Base-by-base conservation (phyloP, 2,113 vertebrate genomes). In the Muntiacus reevesi region DNA sequence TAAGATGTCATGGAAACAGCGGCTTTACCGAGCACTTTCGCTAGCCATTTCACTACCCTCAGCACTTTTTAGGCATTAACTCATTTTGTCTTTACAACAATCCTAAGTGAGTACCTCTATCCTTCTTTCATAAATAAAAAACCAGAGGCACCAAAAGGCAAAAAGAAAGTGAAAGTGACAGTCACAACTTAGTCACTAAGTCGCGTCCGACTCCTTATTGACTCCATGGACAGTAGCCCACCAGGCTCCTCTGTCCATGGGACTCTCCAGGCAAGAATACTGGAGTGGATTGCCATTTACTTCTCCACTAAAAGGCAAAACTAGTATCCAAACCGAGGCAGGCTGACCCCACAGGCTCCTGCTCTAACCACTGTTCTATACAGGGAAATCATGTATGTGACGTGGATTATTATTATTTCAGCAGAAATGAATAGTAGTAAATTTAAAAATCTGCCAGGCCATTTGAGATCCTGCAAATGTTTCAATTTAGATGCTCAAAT, bases 11-110 rank as follows among this genome's bases (percentile, higher is more conserved):
- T 62, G 27, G 45, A 45, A 57, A 74, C 13, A 28, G 2, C 25
- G 11, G 60, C 33, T 82, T 82, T 82, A 89, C 1, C 45, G 45
- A 89, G 23, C 7, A 71, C 47, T n/a, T 82, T 25, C 27, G 8
- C 62, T 54, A 82, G 13, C 6, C 30, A 14, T 27, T 76, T 43
- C 23, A 47, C 47, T 54, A 91, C 36, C 15, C 28, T 91, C 23
- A 95, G 86, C 89, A 59, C 45, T 86, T 92, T 52, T 62, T 28
- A 95, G 64, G 27, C 62, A 94, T 89, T 94, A 82, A 91, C 67
- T 96, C 55, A 33, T 86, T 95, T 82, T 60, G 82, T 40, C 45
- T 74, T 55, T 67, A 36, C 11, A 81, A n/a, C 47, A 84, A 74
- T 17, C 7, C 40, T 81, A 25, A 87, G 28, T 76, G 33, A 19